A percentile compares a stretch with the other conserved stretches of the same genome.
phyloP scores from a whole-genome alignment of 2,888 invertebrate genomes.

The Zygogramma bicolorata region DNA sequence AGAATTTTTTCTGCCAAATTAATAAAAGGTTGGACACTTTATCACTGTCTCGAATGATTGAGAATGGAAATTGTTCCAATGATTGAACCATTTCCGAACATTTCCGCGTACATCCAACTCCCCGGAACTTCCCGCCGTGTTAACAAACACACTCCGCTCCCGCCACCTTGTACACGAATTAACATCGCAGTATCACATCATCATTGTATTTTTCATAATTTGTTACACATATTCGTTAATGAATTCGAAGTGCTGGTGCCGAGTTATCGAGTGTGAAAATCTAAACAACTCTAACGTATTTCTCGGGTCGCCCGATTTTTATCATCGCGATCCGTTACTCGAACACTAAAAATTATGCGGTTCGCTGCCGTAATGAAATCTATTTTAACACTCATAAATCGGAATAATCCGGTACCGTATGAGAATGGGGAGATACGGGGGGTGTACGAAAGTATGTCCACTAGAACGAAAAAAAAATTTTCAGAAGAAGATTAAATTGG shows the following conservation, averaged over 20 bases:
- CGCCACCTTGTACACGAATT: slow-evolving; percentile 42
- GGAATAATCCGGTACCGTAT: slow-evolving; percentile 35
- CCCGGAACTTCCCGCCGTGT: not conserved
- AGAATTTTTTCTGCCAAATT: too few relatives aligned
- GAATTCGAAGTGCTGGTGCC: slow-evolving; percentile 49
- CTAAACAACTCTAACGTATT: slow-evolving; percentile 41
- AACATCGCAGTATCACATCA: slow-evolving; percentile 30
- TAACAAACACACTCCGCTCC: not conserved
- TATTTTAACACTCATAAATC: slow-evolving; percentile 46
- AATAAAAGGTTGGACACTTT: too few relatives aligned
- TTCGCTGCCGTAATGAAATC: slow-evolving; percentile 44
- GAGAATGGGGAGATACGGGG: slow-evolving; percentile 12
- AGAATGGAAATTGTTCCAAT: too few relatives aligned
- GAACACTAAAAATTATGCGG: slow-evolving; percentile 46
- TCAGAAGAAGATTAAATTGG: not conserved
- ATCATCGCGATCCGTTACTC: slow-evolving; percentile 36
- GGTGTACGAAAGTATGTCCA: not conserved
- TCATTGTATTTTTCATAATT: slow-evolving; percentile 47
- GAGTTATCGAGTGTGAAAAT: slow-evolving; percentile 48
- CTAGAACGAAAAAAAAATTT: not conserved
- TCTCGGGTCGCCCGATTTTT: slow-evolving; percentile 41
- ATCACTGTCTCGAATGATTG: too few relatives aligned
- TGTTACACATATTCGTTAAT: slow-evolving; percentile 53
- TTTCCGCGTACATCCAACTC: too few relatives aligned
- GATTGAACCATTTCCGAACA: too few relatives aligned